phyloP scores from a whole-genome alignment of 1,140 invertebrate genomes.

The Drosophila micromelanica region DNA sequence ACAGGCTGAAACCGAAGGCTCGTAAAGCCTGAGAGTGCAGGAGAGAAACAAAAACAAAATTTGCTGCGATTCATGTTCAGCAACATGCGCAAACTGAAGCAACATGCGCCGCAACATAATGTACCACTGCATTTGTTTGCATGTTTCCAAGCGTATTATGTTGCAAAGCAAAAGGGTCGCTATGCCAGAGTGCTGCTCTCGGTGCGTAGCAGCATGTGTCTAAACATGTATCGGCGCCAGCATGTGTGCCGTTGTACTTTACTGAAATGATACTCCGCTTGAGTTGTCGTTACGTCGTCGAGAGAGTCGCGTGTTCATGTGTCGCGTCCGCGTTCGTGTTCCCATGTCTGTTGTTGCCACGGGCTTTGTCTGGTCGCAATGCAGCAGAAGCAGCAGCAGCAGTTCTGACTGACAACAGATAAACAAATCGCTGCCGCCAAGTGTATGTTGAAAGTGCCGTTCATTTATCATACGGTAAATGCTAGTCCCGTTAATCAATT shows the following conservation, averaged over 20 bases:
- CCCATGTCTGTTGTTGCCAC: constrained; percentile 42
- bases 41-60: constrained; percentile 37
- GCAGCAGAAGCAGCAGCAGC: constrained; percentile 23
- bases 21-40: not conserved
- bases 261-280: constrained; percentile 33
- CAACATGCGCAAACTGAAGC: constrained; percentile 31
- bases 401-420: constrained; percentile 38
- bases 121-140: not conserved
- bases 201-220: constrained; percentile 29
- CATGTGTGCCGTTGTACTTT: constrained; percentile 16
- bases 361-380: constrained; percentile 46
- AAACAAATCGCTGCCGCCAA: constrained; percentile 31
- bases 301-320: constrained; percentile 47
- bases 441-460: constrained; percentile 29
- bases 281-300: constrained; percentile 52
- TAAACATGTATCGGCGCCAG: constrained; percentile 21
- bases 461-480: constrained; percentile 26
- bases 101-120: constrained; percentile 26
- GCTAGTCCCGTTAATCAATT: constrained; percentile 30
- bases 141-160: constrained; percentile 19
- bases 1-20: not conserved
- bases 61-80: constrained; percentile 1
- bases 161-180: constrained; percentile 13
- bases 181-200: constrained; percentile 3
- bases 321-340: constrained; percentile 40